A percentile compares a stretch with the other conserved stretches of the same genome.
phyloP scores from a whole-genome alignment of 2,797 vertebrate species.

The Lates japonicus region DNA sequence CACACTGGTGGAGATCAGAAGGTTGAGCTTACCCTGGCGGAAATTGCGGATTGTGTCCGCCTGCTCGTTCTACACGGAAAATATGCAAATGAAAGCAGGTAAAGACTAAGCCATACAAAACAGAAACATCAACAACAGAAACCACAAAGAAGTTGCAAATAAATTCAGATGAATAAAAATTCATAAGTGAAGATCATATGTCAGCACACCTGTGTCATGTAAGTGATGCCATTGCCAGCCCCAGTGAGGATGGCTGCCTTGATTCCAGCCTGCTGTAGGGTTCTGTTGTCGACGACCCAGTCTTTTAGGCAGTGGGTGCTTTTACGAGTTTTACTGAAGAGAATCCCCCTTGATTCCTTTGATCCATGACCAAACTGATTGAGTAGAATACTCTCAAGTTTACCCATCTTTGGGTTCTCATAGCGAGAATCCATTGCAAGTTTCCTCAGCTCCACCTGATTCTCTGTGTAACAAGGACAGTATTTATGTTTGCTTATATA shows the following conservation, averaged over 20 bases:
- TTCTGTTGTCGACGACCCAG: conserved; percentile 85
- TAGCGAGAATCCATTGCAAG: conserved; percentile 70
- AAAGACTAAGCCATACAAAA: neutral
- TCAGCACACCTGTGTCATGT: conserved; percentile 92
- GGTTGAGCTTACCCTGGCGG: conserved; percentile 87
- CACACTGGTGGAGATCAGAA: conserved; percentile 95
- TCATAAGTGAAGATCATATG: fast-evolving
- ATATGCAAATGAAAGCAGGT: neutral
- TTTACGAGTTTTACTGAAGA: conserved; percentile 92
- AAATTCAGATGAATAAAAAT: neutral
- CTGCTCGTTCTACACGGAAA: conserved; percentile 83
- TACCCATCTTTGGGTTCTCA: conserved; percentile 91
- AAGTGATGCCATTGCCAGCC: conserved; percentile 83
- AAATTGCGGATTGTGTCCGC: conserved; percentile 87
- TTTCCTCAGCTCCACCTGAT: conserved; percentile 68
- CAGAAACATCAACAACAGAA: neutral
- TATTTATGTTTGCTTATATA: neutral
- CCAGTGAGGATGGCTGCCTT: conserved; percentile 87
- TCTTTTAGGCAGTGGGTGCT: conserved; percentile 87
- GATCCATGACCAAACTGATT: conserved; percentile 79
- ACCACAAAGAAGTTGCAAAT: neutral
- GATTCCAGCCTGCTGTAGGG: conserved; percentile 78
- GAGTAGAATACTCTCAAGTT: conserved; percentile 86
- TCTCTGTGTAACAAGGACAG: conserved; percentile 78
- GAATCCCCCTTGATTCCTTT: conserved; percentile 83